Base-by-base conservation (phyloP, 2,797 vertebrate species). In the Balearica regulorum region DNA sequence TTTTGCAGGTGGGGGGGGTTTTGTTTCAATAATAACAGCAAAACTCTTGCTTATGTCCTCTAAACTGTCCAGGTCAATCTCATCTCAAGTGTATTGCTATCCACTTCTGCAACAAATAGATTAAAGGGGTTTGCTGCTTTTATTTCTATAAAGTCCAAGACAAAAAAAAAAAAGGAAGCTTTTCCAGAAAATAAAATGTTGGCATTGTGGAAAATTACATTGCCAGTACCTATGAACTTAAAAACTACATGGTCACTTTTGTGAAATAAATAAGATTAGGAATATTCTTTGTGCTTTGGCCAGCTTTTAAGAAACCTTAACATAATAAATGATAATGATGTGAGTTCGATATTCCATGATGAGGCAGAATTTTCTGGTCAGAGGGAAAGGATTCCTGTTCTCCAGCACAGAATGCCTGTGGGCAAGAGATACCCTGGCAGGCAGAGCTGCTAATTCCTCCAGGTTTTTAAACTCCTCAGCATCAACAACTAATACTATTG, bases 331-430 rank as follows among this genome's bases (percentile, higher is more conserved):
- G 29, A 70, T 78, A 86, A 68, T 86, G 70, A 87, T 22, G 68
- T 54, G 44, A 81, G 39, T 46, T 82, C 39, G 33, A 57, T 95
- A 94, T 93, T 96, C 92, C 72, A 81, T 97, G 96, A 98, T 55
- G 1, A 97, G 91, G 93, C 95, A 97, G 87, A 96, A 96, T 97
- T 96, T 96, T 88, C 84, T 91, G 83, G 95, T 90, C 4, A 8
- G 61, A 92, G 29, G 65, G 29, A 29, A 83, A 93, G 75, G 55
- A 87, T 91, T 87, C 88, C 80, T 92, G 66, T 87, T 96, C 87
- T 96, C 81, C 1, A 7, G 55, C 44, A 82, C 43, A 64, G 22
- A 89, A 58, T 6, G 65, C 53, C 64, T 94, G 80, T 93, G 81
- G 53, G 60, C 72, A 93, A 94, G 82, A 97, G 68, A 96, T 83